Conservation (phyloP, 2,797 vertebrate species). For the Arremon brunneinucha region DNA sequence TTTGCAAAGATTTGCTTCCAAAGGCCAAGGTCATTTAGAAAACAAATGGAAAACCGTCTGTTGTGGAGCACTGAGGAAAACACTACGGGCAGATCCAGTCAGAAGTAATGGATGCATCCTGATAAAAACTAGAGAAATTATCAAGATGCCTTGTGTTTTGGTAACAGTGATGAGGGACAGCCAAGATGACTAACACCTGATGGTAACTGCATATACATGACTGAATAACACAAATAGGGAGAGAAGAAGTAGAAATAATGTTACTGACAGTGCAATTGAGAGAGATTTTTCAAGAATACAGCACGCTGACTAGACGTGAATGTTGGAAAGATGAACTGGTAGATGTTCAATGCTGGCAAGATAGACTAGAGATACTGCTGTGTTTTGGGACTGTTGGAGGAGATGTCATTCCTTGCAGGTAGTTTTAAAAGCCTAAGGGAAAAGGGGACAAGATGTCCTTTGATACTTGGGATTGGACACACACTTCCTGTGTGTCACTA, state of each 20-base stretch:
- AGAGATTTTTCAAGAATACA: neutral
- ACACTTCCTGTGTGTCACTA: neutral
- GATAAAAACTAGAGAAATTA: neutral
- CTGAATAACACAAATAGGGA: neutral
- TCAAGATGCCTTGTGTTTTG: neutral
- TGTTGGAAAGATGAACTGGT: neutral
- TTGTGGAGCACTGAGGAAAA: neutral
- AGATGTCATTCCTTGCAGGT: neutral
- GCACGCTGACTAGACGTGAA: fast-evolving
- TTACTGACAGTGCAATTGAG: neutral
- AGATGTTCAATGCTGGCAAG: neutral
- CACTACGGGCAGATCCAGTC: neutral
- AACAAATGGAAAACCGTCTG: neutral
- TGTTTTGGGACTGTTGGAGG: neutral
- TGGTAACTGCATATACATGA: neutral
- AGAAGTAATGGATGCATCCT: neutral
- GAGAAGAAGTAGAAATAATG: neutral
- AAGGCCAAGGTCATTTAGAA: neutral
- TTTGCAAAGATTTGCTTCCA: neutral
- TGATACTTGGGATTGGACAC: neutral
- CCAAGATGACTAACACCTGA: neutral
- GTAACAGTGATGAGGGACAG: neutral
- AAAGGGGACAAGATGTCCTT: neutral
- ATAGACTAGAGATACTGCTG: neutral
- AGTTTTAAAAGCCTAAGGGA: neutral